phyloP scores from a whole-genome alignment of 2,888 invertebrate genomes.

The Eristalis pertinax region DNA sequence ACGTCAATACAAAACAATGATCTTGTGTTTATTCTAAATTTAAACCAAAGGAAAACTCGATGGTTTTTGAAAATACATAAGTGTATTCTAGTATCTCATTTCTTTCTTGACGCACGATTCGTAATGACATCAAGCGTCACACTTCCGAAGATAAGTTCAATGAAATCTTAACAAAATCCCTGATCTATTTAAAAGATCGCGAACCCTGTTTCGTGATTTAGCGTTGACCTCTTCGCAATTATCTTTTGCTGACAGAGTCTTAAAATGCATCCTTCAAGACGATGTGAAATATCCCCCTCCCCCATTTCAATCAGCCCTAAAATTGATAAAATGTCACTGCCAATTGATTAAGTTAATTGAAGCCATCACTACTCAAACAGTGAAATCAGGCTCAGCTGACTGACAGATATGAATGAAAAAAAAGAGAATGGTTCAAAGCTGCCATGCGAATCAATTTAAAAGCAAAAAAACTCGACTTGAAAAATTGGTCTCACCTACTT shows the following conservation, averaged over 20 bases:
- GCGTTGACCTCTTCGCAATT: neutral
- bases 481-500: conserved; percentile 63
- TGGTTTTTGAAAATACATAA: neutral
- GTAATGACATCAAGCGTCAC: conserved; percentile 14
- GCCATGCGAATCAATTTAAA: conserved; percentile 65
- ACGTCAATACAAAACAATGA: conserved; percentile 21
- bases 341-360: conserved; percentile 50
- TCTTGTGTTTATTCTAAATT: neutral
- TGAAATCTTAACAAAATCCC: conserved; percentile 32
- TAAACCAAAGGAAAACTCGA: neutral
- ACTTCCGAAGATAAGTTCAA: conserved; percentile 20
- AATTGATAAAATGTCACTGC: conserved; percentile 42
- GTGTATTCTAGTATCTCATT: neutral
- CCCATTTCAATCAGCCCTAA: neutral
- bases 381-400: conserved; percentile 31
- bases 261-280: neutral
- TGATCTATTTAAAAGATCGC: conserved; percentile 27
- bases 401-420: neutral
- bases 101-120: conserved; percentile 24
- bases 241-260: neutral
- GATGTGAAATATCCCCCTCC: conserved; percentile 32
- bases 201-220: neutral
- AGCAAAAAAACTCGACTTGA: conserved; percentile 30
- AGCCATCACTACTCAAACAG: conserved; percentile 4
- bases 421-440: conserved; percentile 38